Evolutionary conservation across 2,797 vertebrate species (phyloP).

Genomic region (Pangasius djambal): DNA sequence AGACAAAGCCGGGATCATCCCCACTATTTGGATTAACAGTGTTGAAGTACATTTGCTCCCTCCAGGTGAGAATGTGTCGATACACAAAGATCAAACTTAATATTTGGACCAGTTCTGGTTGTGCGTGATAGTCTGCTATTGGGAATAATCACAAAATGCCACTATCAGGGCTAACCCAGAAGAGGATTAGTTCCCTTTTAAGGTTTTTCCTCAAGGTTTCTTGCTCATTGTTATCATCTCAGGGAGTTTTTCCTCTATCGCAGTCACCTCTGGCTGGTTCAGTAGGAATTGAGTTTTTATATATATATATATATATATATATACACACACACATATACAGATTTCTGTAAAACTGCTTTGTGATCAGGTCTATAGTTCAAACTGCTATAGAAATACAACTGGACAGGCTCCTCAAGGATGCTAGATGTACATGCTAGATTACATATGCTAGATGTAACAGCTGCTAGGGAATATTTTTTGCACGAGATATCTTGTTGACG

Average conservation of each 20-base stretch:
- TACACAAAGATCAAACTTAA: not conserved
- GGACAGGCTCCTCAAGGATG: not conserved
- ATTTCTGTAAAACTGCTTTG: not conserved
- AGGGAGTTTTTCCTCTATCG: not conserved
- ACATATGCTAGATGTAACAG: not conserved
- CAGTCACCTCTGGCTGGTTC: not conserved
- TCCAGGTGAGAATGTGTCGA: not conserved
- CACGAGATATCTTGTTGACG: not conserved
- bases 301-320: too few relatives aligned
- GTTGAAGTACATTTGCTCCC: not conserved
- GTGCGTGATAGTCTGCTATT: not conserved
- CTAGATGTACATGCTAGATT: too few relatives aligned
- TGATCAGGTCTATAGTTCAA: not conserved
- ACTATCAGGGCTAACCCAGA: not conserved
- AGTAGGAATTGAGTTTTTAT: not conserved
- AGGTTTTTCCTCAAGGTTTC: not conserved
- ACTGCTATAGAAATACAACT: not conserved
- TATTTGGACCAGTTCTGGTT: not conserved
- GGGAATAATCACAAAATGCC: not conserved
- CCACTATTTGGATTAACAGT: not conserved
- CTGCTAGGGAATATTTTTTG: not conserved
- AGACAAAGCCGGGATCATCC: not conserved
- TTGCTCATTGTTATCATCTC: not conserved
- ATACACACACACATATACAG: too few relatives aligned
- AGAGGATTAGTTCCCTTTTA: not conserved